Conservation (phyloP, 2,888 invertebrate species). For the Drymonia ruficornis region DNA sequence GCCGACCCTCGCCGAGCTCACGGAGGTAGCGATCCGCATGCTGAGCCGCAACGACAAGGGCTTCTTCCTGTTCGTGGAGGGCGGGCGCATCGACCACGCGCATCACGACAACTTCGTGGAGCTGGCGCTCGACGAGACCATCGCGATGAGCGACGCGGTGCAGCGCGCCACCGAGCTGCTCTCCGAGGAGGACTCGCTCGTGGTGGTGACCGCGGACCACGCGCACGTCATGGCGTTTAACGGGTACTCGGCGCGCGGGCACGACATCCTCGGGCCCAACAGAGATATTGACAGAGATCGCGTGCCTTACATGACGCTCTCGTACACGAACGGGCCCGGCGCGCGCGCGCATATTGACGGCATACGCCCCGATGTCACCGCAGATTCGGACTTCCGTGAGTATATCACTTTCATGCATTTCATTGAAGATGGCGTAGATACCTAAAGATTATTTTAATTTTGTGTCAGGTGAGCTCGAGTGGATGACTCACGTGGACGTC, state of each 20-base stretch:
- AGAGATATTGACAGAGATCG: slow-evolving; percentile 7
- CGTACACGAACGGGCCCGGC: slow-evolving; percentile 84
- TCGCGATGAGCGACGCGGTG: slow-evolving; percentile 86
- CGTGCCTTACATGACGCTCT: slow-evolving; percentile 81
- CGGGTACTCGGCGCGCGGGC: slow-evolving; percentile 86
- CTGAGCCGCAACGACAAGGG: slow-evolving; percentile 87
- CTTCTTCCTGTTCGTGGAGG: slow-evolving; percentile 90
- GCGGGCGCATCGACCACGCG: slow-evolving; percentile 86
- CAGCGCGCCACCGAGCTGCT: slow-evolving; percentile 71
- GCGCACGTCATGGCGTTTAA: slow-evolving; percentile 88
- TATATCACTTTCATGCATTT: background rate
- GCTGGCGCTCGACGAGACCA: slow-evolving; percentile 87
- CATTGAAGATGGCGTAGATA: background rate
- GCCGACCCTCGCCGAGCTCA: slow-evolving; percentile 85
- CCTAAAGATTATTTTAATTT: background rate
- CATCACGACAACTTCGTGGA: slow-evolving; percentile 85
- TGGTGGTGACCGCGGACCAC: slow-evolving; percentile 91
- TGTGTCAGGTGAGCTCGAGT: slow-evolving; percentile 37
- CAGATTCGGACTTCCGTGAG: slow-evolving; percentile 21
- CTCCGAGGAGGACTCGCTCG: slow-evolving; percentile 84
- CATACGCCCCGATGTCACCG: slow-evolving; percentile 20
- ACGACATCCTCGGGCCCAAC: slow-evolving; percentile 46
- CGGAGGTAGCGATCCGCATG: slow-evolving; percentile 87
- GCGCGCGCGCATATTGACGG: slow-evolving; percentile 20
- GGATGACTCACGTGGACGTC: slow-evolving; percentile 73